These are phyloP conservation scores for Drosophila pseudotakahashii DNA, from an alignment of 2,888 invertebrate genomes.

Conservation along the genomic window DNA sequence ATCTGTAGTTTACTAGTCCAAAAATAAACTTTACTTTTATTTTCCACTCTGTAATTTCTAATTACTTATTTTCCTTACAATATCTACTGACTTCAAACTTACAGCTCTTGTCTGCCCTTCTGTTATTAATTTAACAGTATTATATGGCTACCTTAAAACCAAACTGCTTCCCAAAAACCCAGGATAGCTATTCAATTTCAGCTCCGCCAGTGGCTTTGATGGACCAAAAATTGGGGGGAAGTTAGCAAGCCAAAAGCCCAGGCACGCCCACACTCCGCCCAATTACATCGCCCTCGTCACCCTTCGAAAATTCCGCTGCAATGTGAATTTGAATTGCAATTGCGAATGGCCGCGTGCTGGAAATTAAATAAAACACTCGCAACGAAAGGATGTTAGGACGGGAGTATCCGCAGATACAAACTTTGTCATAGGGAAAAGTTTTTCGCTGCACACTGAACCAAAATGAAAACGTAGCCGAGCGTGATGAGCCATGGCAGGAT, in stretches of 20 bases:
- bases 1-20: neutral
- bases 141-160: slow-evolving; percentile 12
- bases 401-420: slow-evolving; percentile 47
- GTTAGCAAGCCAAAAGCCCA: slow-evolving; percentile 29
- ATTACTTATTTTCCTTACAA: too few relatives aligned
- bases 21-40: neutral
- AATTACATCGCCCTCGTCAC: slow-evolving; percentile 6
- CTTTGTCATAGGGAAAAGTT: slow-evolving; percentile 53
- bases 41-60: neutral
- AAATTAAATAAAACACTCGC: slow-evolving; percentile 63
- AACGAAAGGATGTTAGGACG: slow-evolving; percentile 35
- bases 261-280: neutral
- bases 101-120: neutral
- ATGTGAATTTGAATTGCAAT: slow-evolving; percentile 54
- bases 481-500: slow-evolving; percentile 44
- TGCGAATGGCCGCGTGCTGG: slow-evolving; percentile 48
- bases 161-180: neutral
- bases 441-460: slow-evolving; percentile 53
- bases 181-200: slow-evolving; percentile 29
- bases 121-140: slow-evolving; percentile 13
- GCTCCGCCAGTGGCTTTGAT: slow-evolving; percentile 30
- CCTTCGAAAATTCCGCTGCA: slow-evolving; percentile 24
- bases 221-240: slow-evolving; percentile 20
- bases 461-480: slow-evolving; percentile 53
- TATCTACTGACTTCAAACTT: too few relatives aligned